Conservation (phyloP, 2,797 vertebrate genomes). For the Cyprinella venusta region DNA sequence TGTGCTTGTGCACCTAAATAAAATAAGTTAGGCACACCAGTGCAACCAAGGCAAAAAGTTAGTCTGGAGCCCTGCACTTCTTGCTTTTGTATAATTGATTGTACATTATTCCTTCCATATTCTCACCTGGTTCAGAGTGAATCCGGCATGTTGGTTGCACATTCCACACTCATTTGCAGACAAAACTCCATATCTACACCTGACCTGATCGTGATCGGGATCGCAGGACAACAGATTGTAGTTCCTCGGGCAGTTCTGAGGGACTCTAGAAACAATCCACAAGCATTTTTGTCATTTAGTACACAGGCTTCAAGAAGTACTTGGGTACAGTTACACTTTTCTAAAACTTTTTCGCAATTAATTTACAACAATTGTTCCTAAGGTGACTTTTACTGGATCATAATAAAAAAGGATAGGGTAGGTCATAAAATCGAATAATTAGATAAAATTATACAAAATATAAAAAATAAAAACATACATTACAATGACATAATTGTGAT, state of each 20-base stretch:
- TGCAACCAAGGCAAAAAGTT: no score
- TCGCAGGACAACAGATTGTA: constrained; percentile 43
- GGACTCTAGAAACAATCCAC: constrained; percentile 15
- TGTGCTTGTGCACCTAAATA: no score
- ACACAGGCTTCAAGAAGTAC: background rate
- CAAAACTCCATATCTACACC: constrained; percentile 18
- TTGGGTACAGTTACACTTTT: background rate
- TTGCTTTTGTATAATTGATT: background rate
- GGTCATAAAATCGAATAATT: background rate
- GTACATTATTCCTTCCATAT: background rate
- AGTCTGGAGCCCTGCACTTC: no score
- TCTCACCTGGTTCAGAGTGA: constrained; percentile 59
- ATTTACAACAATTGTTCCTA: no score
- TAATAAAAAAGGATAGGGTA: background rate
- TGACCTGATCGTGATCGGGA: constrained; percentile 23
- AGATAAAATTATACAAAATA: background rate
- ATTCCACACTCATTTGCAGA: constrained; percentile 30
- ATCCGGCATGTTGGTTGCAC: background rate
- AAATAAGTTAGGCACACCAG: no score
- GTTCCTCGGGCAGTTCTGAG: constrained; percentile 38
- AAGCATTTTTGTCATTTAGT: background rate
- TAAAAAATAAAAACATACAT: background rate
- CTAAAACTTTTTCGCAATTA: background rate
- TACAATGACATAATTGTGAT: background rate
- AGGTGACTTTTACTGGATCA: background rate